Conservation (phyloP, 2,888 invertebrate genomes). For the Agrenia bidenticulata region DNA sequence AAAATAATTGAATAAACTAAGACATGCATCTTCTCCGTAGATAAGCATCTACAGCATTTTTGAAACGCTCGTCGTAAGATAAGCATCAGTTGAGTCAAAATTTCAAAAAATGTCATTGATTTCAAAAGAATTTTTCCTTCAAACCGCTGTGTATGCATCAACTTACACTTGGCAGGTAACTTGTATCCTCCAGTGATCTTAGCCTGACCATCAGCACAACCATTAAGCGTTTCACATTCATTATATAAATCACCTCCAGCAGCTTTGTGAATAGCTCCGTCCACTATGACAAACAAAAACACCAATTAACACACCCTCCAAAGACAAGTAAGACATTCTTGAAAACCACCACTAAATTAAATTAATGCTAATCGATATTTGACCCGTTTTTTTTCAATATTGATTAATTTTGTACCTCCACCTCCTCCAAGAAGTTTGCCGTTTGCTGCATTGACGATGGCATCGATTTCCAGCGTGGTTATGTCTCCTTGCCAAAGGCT, state of each 20-base stretch:
- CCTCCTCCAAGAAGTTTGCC: conserved; percentile 73
- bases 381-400: not conserved
- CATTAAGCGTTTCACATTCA: conserved; percentile 71
- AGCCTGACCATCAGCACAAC: conserved; percentile 79
- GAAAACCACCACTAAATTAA: not conserved
- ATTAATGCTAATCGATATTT: too few species aligned
- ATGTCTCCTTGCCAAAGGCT: conserved; percentile 74
- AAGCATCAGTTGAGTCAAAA: not conserved
- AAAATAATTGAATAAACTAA: too few species aligned
- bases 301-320: too few species aligned
- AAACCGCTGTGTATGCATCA: conserved; percentile 55
- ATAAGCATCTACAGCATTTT: too few species aligned
- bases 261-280: conserved; percentile 83
- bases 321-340: not conserved
- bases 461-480: conserved; percentile 78
- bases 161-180: conserved; percentile 80
- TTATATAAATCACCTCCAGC: conserved; percentile 70
- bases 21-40: too few species aligned
- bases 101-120: too few species aligned
- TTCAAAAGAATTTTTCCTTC: too few species aligned
- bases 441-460: conserved; percentile 90
- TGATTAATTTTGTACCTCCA: too few species aligned
- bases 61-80: too few species aligned
- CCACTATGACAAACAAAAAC: conserved; percentile 69
- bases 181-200: conserved; percentile 79